Conservation (phyloP, 92 coral and sea anemone species). For the Bergia puertoricense region DNA sequence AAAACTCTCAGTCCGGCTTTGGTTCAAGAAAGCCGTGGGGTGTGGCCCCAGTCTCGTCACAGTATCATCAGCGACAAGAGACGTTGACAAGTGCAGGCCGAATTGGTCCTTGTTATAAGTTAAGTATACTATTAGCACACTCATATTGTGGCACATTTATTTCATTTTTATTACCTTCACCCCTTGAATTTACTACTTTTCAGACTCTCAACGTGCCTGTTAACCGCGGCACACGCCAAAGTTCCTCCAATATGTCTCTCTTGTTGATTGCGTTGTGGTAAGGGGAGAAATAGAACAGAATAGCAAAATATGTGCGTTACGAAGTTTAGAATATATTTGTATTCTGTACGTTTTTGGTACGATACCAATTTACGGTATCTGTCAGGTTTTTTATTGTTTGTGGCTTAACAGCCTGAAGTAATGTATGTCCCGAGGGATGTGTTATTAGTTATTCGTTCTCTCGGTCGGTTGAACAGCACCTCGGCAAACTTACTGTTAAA, state of each 20-base stretch:
- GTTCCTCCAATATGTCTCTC: too few species aligned
- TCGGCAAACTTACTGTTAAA: neutral
- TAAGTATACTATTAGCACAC: neutral
- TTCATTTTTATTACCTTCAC: neutral
- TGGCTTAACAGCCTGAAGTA: too few species aligned
- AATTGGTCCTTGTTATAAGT: neutral
- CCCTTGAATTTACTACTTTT: neutral
- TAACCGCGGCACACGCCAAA: neutral
- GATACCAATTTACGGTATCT: too few species aligned
- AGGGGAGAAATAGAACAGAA: too few species aligned
- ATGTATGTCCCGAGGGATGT: too few species aligned
- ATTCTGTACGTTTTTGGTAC: too few species aligned
- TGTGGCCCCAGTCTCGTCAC: neutral
- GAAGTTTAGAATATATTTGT: too few species aligned
- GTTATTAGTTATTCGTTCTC: neutral
- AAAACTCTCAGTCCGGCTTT: neutral
- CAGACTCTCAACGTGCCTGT: conserved; percentile 1
- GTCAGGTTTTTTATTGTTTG: too few species aligned
- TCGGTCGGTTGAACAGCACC: neutral
- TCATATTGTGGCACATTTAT: neutral
- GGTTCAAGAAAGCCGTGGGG: neutral
- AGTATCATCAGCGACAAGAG: neutral
- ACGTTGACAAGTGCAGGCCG: neutral
- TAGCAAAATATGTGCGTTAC: too few species aligned
- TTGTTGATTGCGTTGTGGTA: too few species aligned